Evolutionary conservation across 2,888 invertebrate species (phyloP).

Genomic region (Myopa tessellatipennis): DNA sequence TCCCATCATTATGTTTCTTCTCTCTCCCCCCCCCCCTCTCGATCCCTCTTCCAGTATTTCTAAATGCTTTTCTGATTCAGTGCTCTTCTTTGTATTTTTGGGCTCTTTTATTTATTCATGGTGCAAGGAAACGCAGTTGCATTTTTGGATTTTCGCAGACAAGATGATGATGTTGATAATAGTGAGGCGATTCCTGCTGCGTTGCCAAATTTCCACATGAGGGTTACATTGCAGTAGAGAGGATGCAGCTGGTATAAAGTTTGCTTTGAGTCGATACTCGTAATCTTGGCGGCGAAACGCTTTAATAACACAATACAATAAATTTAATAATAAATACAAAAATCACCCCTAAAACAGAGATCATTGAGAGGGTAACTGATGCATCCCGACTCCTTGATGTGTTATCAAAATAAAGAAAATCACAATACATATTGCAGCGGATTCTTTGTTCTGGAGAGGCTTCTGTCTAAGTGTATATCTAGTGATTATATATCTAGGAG

Average conservation of each 20-base stretch:
- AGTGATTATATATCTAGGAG: too few relatives aligned
- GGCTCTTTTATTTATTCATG: background rate
- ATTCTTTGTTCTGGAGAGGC: too few relatives aligned
- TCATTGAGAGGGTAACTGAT: background rate
- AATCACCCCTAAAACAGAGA: conserved; percentile 28
- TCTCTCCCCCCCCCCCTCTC: background rate
- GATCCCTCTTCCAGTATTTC: background rate
- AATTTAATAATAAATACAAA: too few relatives aligned
- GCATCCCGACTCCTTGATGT: too few relatives aligned
- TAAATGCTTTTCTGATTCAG: background rate
- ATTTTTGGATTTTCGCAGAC: background rate
- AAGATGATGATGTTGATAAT: background rate
- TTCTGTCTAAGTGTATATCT: background rate
- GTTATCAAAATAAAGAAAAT: background rate
- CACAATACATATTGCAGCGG: too few relatives aligned
- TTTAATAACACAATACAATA: too few relatives aligned
- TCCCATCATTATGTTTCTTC: conserved; percentile 9
- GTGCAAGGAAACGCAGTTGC: conserved; percentile 25
- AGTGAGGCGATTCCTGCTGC: conserved; percentile 21
- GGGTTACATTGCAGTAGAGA: background rate
- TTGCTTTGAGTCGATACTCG: background rate
- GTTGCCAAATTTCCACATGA: conserved; percentile 30
- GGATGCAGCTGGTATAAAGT: conserved; percentile 26
- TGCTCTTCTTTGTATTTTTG: background rate
- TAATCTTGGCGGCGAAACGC: background rate